Percentiles rank a stretch among this genome's conserved stretches.
Evolutionary conservation across 2,888 invertebrate species (phyloP).

Genomic region (Noctua comes): DNA sequence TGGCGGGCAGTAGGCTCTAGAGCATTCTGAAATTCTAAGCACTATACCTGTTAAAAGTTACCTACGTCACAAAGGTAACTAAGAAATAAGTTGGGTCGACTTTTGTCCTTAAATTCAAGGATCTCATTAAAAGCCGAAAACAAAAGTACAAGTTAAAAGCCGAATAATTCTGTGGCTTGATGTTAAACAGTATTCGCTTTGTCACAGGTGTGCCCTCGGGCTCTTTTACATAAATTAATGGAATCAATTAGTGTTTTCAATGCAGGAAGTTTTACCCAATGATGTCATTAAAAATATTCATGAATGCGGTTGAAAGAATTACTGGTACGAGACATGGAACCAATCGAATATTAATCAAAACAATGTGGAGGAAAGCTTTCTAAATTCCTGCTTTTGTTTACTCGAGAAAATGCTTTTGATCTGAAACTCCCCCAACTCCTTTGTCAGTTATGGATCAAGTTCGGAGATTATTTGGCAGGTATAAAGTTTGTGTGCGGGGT

Average conservation of each 20-base stretch:
- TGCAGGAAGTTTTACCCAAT: slow-evolving; percentile 13
- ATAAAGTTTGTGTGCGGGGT: slow-evolving; percentile 38
- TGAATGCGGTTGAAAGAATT: neutral
- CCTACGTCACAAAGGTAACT: slow-evolving; percentile 31
- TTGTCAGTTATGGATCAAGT: slow-evolving; percentile 48
- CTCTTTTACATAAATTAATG: slow-evolving; percentile 35
- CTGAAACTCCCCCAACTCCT: slow-evolving; percentile 1
- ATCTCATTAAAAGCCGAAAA: slow-evolving; percentile 12
- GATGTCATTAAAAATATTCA: slow-evolving; percentile 8
- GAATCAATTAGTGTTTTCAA: slow-evolving; percentile 33
- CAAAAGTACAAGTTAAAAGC: slow-evolving; percentile 19
- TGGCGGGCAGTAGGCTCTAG: slow-evolving; percentile 4
- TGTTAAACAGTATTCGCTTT: slow-evolving; percentile 26
- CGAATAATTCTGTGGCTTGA: slow-evolving; percentile 32
- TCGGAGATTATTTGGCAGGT: slow-evolving; percentile 41
- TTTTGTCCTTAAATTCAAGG: slow-evolving; percentile 31
- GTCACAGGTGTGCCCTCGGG: slow-evolving; percentile 20
- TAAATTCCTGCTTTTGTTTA: slow-evolving; percentile 13
- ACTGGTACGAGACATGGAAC: neutral
- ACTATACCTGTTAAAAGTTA: neutral
- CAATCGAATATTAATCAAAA: neutral
- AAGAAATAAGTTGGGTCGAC: slow-evolving; percentile 8
- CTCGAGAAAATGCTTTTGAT: slow-evolving; percentile 40
- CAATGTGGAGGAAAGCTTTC: slow-evolving; percentile 3
- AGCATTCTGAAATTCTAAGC: slow-evolving; percentile 14